Conservation (phyloP, 23 tunicate genomes). For the Clavelina lepadiformis region DNA sequence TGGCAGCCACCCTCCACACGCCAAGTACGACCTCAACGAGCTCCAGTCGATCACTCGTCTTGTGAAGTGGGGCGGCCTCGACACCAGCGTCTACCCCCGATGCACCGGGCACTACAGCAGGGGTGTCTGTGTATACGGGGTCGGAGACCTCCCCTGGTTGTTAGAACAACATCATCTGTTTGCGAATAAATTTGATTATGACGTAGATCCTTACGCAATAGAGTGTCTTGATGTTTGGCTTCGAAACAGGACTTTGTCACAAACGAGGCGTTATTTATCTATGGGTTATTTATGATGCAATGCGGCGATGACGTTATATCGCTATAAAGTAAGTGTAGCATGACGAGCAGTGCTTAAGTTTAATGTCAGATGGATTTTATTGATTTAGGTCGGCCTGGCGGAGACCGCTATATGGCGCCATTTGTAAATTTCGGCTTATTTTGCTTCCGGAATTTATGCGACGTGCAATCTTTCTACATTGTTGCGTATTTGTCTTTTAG, state of each 20-base stretch:
- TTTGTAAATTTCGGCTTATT: too few relatives aligned
- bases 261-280: conserved; percentile 18
- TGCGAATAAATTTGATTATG: conserved; percentile 88
- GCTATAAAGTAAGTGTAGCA: too few relatives aligned
- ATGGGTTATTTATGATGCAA: conserved; percentile 42
- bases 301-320: too few relatives aligned
- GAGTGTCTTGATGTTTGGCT: conserved; percentile 71
- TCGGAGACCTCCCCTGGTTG: conserved; percentile 94
- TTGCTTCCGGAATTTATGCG: too few relatives aligned
- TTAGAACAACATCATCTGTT: conserved; percentile 78
- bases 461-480: too few relatives aligned
- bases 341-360: too few relatives aligned
- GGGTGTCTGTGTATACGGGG: conserved; percentile 89
- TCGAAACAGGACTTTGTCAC: conserved; percentile 67
- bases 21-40: conserved; percentile 91
- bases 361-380: too few relatives aligned
- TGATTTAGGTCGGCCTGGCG: too few relatives aligned
- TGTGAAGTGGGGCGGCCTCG: conserved; percentile 94
- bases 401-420: too few relatives aligned
- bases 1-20: conserved; percentile 92
- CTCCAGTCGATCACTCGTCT: conserved; percentile 59
- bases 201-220: conserved; percentile 62
- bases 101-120: conserved; percentile 75
- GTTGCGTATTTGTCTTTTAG: too few relatives aligned
- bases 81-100: conserved; percentile 72